These are phyloP conservation scores for Eudorcas thomsonii DNA, from an alignment of 2,113 vertebrate species.

Conservation along the genomic window DNA sequence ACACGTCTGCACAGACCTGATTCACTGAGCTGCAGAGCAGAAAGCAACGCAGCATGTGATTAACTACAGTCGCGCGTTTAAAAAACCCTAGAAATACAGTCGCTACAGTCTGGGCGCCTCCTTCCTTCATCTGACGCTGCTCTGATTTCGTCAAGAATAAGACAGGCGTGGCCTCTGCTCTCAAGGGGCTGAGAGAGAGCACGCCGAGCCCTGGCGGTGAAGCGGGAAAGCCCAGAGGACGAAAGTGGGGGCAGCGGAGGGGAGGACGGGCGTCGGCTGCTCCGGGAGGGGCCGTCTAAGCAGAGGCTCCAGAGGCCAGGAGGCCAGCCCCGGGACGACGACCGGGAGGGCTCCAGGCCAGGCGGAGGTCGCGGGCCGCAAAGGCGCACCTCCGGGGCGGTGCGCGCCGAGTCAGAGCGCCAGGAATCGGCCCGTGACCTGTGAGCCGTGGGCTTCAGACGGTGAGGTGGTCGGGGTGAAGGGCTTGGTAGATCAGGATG, in stretches of 20 bases:
- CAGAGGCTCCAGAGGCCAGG: neutral
- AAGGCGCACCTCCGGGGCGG: neutral
- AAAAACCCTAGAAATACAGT: neutral
- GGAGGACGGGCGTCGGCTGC: too few species aligned
- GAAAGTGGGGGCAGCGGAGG: neutral
- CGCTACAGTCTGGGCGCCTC: neutral
- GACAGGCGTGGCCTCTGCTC: neutral
- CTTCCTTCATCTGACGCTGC: neutral
- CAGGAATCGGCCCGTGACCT: neutral
- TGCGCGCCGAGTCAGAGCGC: fast-evolving
- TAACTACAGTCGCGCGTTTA: too few species aligned
- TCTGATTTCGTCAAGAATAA: fast-evolving
- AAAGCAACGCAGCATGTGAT: neutral
- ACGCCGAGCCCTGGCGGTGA: neutral
- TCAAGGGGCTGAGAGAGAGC: neutral
- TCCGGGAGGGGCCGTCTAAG: neutral
- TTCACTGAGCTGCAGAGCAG: neutral
- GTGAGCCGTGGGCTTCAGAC: fast-evolving
- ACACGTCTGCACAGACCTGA: neutral
- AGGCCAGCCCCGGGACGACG: neutral
- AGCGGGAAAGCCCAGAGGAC: neutral
- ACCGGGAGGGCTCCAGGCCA: neutral
- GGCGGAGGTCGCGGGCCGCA: neutral
- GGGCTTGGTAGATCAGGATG: neutral
- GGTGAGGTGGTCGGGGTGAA: neutral